Conservation (phyloP, 2,888 invertebrate species). For the Geophilus truncorum region DNA sequence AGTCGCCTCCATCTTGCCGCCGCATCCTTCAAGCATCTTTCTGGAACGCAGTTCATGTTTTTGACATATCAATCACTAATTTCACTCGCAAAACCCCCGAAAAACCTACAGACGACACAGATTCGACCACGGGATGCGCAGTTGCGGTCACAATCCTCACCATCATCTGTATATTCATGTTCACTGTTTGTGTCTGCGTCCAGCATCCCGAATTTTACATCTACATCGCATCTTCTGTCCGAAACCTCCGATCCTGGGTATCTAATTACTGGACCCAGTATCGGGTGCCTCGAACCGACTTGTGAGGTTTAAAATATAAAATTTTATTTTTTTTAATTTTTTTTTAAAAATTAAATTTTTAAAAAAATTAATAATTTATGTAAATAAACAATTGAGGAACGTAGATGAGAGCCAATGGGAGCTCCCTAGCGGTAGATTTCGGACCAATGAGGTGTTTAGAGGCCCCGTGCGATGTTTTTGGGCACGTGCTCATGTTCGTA, state of each 20-base stretch:
- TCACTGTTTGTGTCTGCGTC: neutral
- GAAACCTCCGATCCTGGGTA: neutral
- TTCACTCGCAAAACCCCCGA: too few relatives aligned
- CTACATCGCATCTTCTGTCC: neutral
- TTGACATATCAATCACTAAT: neutral
- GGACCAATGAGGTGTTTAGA: neutral
- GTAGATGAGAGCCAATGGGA: neutral
- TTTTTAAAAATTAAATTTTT: neutral
- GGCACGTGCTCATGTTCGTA: neutral
- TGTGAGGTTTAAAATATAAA: neutral
- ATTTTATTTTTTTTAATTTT: neutral
- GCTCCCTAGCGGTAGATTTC: neutral
- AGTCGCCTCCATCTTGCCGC: neutral
- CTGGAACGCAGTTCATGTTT: neutral
- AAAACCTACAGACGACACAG: too few relatives aligned
- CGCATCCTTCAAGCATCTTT: neutral
- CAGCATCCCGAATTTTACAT: neutral
- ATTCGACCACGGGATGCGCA: neutral
- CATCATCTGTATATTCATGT: neutral
- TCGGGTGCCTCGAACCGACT: neutral
- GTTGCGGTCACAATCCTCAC: neutral
- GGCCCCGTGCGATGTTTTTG: neutral
- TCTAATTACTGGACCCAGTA: too few relatives aligned
- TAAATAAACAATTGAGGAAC: neutral
- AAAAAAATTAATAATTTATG: neutral